A percentile compares a stretch with the other conserved stretches of the same genome.
Evolutionary conservation across 1,140 invertebrate genomes (phyloP).

Genomic region (Temnothorax nylanderi): DNA sequence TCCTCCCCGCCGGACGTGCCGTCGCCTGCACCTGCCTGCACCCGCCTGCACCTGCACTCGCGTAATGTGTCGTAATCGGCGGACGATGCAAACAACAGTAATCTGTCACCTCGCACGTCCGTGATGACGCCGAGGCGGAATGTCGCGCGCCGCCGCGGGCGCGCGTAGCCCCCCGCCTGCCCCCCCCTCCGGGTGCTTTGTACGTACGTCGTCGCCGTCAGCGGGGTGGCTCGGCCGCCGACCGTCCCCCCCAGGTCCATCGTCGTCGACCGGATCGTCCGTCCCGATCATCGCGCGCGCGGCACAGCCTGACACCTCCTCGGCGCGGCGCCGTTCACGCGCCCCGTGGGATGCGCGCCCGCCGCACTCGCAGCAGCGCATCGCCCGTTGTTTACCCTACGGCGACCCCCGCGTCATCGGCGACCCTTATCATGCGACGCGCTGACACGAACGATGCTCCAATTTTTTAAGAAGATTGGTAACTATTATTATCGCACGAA

Average conservation of each 20-base stretch:
- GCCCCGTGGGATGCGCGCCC: slow-evolving; percentile 5
- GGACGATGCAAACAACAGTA: slow-evolving; percentile 45
- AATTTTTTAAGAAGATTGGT: slow-evolving; percentile 86
- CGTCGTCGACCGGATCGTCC: neutral
- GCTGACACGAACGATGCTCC: slow-evolving; percentile 81
- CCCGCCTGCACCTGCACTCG: slow-evolving; percentile 9
- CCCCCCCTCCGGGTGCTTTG: neutral
- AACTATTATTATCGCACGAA: slow-evolving; percentile 63
- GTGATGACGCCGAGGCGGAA: slow-evolving; percentile 42
- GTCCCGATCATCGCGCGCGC: neutral
- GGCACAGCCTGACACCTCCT: neutral
- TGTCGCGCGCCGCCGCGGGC: slow-evolving; percentile 14
- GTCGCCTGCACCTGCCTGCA: neutral
- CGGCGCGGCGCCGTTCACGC: neutral
- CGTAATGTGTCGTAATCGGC: slow-evolving; percentile 30
- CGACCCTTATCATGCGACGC: slow-evolving; percentile 79
- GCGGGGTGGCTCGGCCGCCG: neutral
- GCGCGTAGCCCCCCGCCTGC: neutral
- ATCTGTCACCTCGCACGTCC: slow-evolving; percentile 36
- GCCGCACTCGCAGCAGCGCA: neutral
- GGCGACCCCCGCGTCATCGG: slow-evolving; percentile 41
- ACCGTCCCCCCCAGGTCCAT: too few relatives aligned
- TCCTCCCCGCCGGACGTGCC: too few relatives aligned
- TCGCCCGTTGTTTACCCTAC: slow-evolving; percentile 14
- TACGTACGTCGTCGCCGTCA: neutral